These are phyloP conservation scores for Caenorhabditis doughertyi DNA, from an alignment of 2,888 invertebrate species.

Conservation along the genomic window DNA sequence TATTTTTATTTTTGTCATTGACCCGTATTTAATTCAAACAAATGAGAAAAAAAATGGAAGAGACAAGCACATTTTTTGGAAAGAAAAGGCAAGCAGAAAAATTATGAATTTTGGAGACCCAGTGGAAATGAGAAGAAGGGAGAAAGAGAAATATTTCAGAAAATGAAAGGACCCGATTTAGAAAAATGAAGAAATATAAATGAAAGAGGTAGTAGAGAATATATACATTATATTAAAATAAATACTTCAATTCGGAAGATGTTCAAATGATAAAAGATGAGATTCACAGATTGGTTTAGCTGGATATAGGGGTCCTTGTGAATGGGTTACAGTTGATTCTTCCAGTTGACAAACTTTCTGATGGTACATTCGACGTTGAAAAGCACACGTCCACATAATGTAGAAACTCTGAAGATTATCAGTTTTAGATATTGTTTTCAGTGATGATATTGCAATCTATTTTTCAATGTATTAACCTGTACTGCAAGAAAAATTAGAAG, in stretches of 20 bases:
- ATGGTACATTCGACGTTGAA: conserved; percentile 45
- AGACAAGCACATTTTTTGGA: conserved; percentile 1
- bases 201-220: conserved; percentile 21
- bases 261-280: conserved; percentile 38
- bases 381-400: conserved; percentile 49
- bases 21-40: conserved; percentile 44
- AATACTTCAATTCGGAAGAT: conserved; percentile 20
- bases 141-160: conserved; percentile 17
- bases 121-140: conserved; percentile 4
- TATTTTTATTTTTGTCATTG: conserved; percentile 48
- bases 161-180: conserved; percentile 3
- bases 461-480: conserved; percentile 40
- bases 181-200: conserved; percentile 11
- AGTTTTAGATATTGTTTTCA: neutral
- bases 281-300: conserved; percentile 38
- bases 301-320: conserved; percentile 29
- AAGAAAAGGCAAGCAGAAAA: conserved; percentile 9
- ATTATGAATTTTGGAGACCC: neutral
- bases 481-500: conserved; percentile 35
- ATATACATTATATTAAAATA: neutral
- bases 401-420: conserved; percentile 40
- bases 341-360: conserved; percentile 54
- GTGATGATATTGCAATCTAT: too few species aligned
- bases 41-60: conserved; percentile 33
- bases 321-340: conserved; percentile 39